phyloP scores from a whole-genome alignment of 2,113 vertebrate species.

The Mastomys coucha region DNA sequence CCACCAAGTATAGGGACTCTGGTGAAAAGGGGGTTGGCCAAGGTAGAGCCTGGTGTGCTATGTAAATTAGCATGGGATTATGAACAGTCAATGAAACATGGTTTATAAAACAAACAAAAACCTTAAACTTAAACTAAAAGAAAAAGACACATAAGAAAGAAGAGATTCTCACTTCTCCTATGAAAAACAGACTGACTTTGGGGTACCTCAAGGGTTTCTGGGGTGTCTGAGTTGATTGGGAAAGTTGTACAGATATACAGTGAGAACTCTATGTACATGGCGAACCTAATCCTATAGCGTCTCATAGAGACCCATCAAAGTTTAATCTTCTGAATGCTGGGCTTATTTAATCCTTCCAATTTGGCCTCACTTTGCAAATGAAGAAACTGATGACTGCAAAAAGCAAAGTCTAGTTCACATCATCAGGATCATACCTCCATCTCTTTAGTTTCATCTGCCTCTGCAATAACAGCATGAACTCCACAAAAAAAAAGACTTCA shows the following conservation, averaged over 20 bases:
- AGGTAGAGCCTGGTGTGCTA: too few relatives aligned
- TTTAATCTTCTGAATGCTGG: rapidly evolving
- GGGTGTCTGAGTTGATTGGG: rapidly evolving
- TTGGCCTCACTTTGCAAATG: neutral
- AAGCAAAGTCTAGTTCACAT: neutral
- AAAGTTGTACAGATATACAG: neutral
- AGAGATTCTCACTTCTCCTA: neutral
- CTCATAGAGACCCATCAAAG: rapidly evolving
- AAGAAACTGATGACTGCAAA: neutral
- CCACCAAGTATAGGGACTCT: neutral
- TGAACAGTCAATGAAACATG: neutral
- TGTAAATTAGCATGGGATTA: too few relatives aligned
- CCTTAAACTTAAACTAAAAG: neutral
- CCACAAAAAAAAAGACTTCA: neutral
- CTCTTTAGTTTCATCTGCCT: neutral
- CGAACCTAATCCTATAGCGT: rapidly evolving
- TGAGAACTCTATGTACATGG: rapidly evolving
- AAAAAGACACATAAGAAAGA: too few relatives aligned
- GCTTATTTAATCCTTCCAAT: neutral
- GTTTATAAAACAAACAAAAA: neutral
- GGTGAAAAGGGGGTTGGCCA: too few relatives aligned
- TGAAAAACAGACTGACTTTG: neutral
- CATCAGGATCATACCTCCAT: rapidly evolving
- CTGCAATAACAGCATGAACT: rapidly evolving
- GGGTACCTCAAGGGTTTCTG: too few relatives aligned